Conservation (phyloP, 2,888 invertebrate species). For the Catocala nupta region DNA sequence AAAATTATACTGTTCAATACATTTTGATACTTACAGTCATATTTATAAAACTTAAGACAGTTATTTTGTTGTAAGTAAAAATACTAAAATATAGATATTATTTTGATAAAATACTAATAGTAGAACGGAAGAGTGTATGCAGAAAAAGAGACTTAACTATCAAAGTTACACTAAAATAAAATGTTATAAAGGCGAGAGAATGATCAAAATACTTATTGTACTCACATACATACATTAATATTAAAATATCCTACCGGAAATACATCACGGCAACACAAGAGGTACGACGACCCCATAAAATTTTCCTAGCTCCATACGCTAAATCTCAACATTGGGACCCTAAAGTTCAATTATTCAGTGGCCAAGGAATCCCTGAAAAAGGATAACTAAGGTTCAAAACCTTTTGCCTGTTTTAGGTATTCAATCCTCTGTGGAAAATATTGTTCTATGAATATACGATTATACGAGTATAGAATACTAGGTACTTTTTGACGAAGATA, state of each 20-base stretch:
- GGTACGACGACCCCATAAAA: slow-evolving; percentile 5
- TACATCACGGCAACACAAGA: neutral
- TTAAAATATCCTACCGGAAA: neutral
- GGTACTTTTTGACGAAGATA: neutral
- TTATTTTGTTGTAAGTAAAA: too few species aligned
- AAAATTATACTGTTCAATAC: too few species aligned
- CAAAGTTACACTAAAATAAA: too few species aligned
- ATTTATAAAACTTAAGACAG: too few species aligned
- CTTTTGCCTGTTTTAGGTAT: slow-evolving; percentile 36
- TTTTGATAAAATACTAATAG: too few species aligned
- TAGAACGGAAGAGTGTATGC: too few species aligned
- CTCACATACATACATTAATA: neutral
- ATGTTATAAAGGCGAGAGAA: too few species aligned
- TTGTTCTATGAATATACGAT: slow-evolving; percentile 27
- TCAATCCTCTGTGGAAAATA: slow-evolving; percentile 31
- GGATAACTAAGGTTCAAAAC: slow-evolving; percentile 35
- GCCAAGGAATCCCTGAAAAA: slow-evolving; percentile 42
- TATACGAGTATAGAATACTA: neutral
- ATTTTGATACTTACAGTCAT: too few species aligned
- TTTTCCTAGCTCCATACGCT: neutral
- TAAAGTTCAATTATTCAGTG: slow-evolving; percentile 59
- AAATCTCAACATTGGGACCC: slow-evolving; percentile 33
- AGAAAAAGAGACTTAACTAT: too few species aligned
- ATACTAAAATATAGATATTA: too few species aligned
- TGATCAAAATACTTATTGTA: too few species aligned